phyloP scores from a whole-genome alignment of 1,140 invertebrate genomes.

The Bombus huntii region DNA sequence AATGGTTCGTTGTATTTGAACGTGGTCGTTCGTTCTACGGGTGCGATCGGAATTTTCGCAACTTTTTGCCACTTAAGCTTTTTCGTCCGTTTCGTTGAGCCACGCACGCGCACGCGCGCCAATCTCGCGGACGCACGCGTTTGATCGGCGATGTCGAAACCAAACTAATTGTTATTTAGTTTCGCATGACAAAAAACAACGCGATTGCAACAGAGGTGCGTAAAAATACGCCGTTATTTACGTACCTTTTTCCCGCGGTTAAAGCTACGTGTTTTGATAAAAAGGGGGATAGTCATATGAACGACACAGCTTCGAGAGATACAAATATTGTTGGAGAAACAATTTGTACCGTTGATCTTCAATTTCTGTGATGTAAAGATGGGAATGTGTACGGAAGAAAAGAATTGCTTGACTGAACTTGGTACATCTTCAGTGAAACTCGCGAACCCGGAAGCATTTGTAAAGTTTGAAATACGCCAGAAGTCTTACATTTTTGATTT shows the following conservation, averaged over 20 bases:
- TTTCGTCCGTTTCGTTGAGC: neutral
- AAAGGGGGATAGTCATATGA: neutral
- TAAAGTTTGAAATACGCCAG: neutral
- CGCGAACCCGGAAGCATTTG: neutral
- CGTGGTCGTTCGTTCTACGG: neutral
- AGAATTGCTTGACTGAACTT: neutral
- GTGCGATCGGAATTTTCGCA: conserved; percentile 3
- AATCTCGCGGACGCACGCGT: neutral
- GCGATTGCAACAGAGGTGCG: neutral
- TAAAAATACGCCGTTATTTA: conserved; percentile 1
- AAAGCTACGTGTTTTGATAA: neutral
- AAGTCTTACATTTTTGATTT: neutral
- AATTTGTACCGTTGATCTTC: conserved; percentile 3
- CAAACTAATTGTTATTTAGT: conserved; percentile 26
- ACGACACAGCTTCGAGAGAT: neutral
- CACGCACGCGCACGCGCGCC: neutral
- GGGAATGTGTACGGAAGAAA: neutral
- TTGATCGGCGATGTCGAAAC: neutral
- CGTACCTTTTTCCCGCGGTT: neutral
- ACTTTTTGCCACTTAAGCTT: neutral
- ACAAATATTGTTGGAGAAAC: conserved; percentile 1
- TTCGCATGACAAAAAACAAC: conserved; percentile 30
- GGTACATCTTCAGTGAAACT: neutral
- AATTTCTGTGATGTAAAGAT: neutral
- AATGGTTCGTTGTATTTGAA: conserved; percentile 8